Evolutionary conservation across 2,113 vertebrate species (phyloP), one percentile per base, ranked within the genome.

Genomic region (Austrofundulus limnaeus): DNA sequence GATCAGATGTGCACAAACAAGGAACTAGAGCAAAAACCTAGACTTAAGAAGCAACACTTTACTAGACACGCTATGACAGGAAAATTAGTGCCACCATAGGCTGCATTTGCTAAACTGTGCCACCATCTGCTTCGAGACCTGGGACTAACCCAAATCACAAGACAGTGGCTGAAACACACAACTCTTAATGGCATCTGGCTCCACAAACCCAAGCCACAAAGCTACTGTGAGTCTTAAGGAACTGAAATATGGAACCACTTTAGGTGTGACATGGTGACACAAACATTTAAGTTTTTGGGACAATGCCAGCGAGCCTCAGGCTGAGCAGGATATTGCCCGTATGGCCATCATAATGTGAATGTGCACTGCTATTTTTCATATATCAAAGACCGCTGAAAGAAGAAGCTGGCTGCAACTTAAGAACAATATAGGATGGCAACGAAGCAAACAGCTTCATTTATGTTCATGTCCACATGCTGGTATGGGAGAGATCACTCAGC

Each of bases 101-200:
- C 67, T 54, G 67, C 77, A 82, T 62, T 72, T 71, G 56, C 66
- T 81, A 85, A 87, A 90, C 82, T 85, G 80, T 77, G 88, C 78
- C 75, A 73, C 90, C 90, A 91, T 90, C 89, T 90, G 87, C 75
- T 86, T 31, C 1, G 74, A 77, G 78, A 84, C 63, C 66, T 57
- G 72, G 56, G 72, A 70, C 70, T 45, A 66, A 52, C 61, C 49
- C 75, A 86, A 73, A 84, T 68, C 78, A 54, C 83, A 76, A 84
- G 72, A 86, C 81, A 21, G 75, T 72, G 72, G 77, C 80, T 71
- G 46, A 74, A 80, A 83, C 58, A 81, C 70, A 66, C 70, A 55
- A 60, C 46, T 79, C 79, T 82, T 84, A 71, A 89, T 85, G 75
- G 80, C 77, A 70, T 69, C 55, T 55, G 4, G 4, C 48, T 66